Conservation (phyloP, 1,140 invertebrate species). For the Cotesia vestalis region DNA sequence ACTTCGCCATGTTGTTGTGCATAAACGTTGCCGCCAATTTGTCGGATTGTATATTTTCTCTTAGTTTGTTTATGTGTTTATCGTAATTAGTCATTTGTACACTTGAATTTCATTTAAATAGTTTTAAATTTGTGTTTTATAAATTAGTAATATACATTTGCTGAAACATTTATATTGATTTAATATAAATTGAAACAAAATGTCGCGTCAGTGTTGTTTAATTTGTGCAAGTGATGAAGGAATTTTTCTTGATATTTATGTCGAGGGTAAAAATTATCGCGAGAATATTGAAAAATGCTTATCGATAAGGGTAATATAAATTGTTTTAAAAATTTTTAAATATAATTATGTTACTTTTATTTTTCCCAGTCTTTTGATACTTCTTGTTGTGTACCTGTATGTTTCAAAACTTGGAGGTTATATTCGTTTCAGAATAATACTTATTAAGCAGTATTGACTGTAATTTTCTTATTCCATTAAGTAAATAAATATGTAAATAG, state of each 20-base stretch:
- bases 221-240: conserved; percentile 61
- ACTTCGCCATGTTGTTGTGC: conserved; percentile 16
- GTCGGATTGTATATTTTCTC: background rate
- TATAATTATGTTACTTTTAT: background rate
- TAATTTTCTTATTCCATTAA: too few relatives aligned
- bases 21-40: conserved; percentile 32
- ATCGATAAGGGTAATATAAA: conserved; percentile 50
- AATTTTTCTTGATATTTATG: conserved; percentile 55
- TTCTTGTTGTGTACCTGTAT: background rate
- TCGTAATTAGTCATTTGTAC: background rate
- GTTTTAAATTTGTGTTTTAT: too few relatives aligned
- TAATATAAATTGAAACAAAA: conserved; percentile 32
- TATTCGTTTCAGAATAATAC: background rate
- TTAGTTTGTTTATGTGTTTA: conserved; percentile 1
- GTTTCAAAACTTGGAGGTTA: conserved; percentile 4
- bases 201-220: conserved; percentile 55
- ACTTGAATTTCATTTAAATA: background rate
- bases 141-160: background rate
- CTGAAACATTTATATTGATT: background rate
- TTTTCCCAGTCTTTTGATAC: background rate
- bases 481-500: too few relatives aligned
- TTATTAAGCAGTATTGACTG: background rate
- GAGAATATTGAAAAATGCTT: conserved; percentile 52
- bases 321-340: background rate
- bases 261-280: conserved; percentile 39